Conservation (phyloP, 2,113 vertebrate species). For the Muscicapa adusta region DNA sequence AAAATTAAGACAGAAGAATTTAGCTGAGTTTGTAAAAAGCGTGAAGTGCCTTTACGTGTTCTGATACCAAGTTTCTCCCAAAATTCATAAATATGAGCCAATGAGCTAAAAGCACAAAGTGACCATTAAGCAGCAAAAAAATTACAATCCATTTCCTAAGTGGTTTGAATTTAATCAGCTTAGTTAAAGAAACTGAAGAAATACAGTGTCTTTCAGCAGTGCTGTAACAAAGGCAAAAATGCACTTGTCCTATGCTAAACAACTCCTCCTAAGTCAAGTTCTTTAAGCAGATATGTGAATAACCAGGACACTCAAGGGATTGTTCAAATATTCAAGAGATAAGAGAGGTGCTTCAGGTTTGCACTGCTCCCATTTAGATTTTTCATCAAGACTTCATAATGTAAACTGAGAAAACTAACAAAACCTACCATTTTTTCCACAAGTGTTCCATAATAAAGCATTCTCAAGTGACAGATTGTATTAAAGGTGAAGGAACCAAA, state of each 20-base stretch:
- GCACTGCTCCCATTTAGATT: background rate
- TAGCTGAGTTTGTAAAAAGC: background rate
- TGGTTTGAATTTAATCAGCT: background rate
- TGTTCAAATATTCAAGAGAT: background rate
- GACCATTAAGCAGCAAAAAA: background rate
- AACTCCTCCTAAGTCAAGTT: background rate
- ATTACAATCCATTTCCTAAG: background rate
- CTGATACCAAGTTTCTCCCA: background rate
- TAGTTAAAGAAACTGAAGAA: background rate
- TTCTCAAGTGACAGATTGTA: background rate
- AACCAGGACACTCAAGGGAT: background rate
- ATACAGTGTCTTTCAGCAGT: background rate
- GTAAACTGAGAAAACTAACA: background rate
- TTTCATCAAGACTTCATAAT: background rate
- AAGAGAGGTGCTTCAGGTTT: background rate
- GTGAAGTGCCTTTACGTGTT: background rate
- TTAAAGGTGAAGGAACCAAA: background rate
- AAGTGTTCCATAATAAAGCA: background rate
- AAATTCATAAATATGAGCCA: background rate
- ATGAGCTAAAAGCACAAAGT: background rate
- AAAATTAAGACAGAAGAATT: background rate
- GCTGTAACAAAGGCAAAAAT: background rate
- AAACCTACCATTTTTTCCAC: background rate
- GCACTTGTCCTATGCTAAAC: background rate
- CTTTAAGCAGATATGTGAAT: background rate